Base-by-base conservation (phyloP, 2,888 invertebrate species). In the Rotaria macrura region DNA sequence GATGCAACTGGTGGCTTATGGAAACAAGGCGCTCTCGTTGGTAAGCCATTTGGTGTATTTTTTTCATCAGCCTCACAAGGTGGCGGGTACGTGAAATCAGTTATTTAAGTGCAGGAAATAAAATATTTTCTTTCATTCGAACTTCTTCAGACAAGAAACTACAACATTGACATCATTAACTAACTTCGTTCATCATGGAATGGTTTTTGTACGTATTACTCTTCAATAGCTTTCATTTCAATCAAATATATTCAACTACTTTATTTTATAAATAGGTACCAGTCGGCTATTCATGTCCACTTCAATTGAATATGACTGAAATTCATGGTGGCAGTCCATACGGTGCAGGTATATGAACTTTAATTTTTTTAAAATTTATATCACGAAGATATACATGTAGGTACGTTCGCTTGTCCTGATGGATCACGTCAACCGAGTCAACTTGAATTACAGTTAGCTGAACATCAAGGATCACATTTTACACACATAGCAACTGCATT, bases 151-250 rank as follows among this genome's bases (percentile, higher is more conserved):
- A 29, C 86, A 86, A 84, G 86, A 86, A 74, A 83, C 84, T 0
- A 86, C 86, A 29, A 57, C 84, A 23, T 47, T 86, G 40, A 85
- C 85, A 85, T 85, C 83, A 38, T 83, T 86, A 49, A 74, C 85
- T 25, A 85, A 85, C 79, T 86, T 86, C 74, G 47, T 83, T 57
- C 86, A 86, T 55, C 79, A 84, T 57, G 86, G 85, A 7, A 85
- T 85, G 83, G 47, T 86, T 84, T 83, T 83, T 83, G 84, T 86
- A 23, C 25, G 65, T 40, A 34, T 83, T n/a, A 55, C 55, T 52
- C 38, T 54, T 25, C 54, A 79, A 34, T 43, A 55, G 47, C 47
- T 12, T 14, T 83, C 40, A 57, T 83, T 55, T 57, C 34, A 65
- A 4, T 29, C 1, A 65, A 10, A 29, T n/a, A 25, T 57, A 10